Evolutionary conservation across 2,888 invertebrate genomes (phyloP), one percentile per base, ranked within the genome.

Genomic region (Agrochola lychnidis): DNA sequence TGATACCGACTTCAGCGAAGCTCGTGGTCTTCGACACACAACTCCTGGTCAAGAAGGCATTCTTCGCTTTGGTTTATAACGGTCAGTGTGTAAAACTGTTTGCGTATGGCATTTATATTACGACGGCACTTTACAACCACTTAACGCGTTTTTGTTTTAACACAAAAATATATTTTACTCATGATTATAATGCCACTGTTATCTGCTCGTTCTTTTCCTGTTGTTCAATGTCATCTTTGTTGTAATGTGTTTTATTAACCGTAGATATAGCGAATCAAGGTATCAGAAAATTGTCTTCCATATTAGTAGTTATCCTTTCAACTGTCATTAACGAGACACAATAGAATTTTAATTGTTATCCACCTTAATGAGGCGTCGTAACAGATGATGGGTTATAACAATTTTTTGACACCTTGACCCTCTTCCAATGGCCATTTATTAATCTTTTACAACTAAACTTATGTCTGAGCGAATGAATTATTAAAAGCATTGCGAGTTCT

Each of bases 1-100:
- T 99, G 96, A 99, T 99, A 94, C 99, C 99, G 82, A 99, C 99
- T 81, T 99, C 99, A 91, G 99, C 99, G 89, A 99, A 99, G 97
- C 97, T 99, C 94, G 99, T 99, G 88, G 99, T 99, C 81, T 99
- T 99, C 96, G 99, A 99, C 97, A 99, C 99, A 66, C 99, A 99
- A 94, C 97, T 99, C 81, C 98, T 99, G 88, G 99, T 99, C 86
- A 99, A 99, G 97, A 99, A 99, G 96, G 99, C 99, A 70, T 99
- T 99, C 97, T 99, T 99, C 97, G 99, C 99, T 61, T 98, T 99
- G 86, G 99, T 99, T 79, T 99, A 99, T 96, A 99, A 99, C 97
- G 99, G 98, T 98, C 91, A 97, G 96, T 94, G 81, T 82, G 51
- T 73, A 70, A 61, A 68, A 81, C 63, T 81, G 76, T 61, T 74